Conservation (phyloP, 2,797 vertebrate species). For the Anabacerthia variegaticeps region DNA sequence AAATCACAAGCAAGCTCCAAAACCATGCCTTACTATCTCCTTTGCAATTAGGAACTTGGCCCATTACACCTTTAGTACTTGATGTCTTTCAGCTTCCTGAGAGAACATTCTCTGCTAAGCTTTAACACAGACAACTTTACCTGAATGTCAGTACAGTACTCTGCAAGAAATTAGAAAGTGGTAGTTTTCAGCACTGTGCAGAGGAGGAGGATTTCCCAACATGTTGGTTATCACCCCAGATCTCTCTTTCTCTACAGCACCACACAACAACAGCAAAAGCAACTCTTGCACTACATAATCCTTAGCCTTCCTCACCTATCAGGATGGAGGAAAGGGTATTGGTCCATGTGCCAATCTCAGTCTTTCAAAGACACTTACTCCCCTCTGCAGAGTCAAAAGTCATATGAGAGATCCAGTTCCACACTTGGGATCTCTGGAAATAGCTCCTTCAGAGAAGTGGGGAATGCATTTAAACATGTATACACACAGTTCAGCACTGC, state of each 20-base stretch:
- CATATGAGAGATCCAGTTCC: background rate
- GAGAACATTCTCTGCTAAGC: background rate
- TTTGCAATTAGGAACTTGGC: background rate
- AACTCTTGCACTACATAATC: background rate
- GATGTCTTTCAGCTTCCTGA: background rate
- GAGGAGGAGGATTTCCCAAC: background rate
- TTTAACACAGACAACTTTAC: background rate
- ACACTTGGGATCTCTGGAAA: conserved; percentile 10
- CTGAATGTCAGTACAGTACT: background rate
- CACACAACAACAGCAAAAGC: background rate
- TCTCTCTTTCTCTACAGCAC: background rate
- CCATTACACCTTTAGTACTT: background rate
- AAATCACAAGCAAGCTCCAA: background rate
- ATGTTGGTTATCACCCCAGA: background rate
- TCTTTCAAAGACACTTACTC: background rate
- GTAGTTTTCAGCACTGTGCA: background rate
- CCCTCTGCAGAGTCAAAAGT: background rate
- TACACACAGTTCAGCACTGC: background rate
- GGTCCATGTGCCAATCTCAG: background rate
- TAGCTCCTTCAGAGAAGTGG: background rate
- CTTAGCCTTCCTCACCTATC: background rate
- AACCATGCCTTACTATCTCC: background rate
- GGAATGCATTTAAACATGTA: background rate
- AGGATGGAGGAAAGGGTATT: background rate
- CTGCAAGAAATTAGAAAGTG: background rate